Evolutionary conservation across 1,140 invertebrate species (phyloP), one percentile per base, ranked within the genome.

Genomic region (Papilio machaon): DNA sequence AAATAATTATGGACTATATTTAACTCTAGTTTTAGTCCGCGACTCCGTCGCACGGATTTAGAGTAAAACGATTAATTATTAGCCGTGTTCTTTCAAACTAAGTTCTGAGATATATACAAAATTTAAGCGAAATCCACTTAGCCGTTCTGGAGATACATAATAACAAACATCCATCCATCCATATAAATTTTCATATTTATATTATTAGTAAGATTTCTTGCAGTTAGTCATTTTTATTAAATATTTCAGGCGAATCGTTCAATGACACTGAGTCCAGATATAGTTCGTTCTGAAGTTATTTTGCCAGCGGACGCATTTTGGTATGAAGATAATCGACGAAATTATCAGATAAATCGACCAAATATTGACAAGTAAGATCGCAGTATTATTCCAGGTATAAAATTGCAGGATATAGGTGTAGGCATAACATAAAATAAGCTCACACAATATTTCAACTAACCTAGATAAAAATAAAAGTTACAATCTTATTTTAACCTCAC

Each of bases 251-350:
- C 90, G 1, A 93, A 94, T 86, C 87, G 93, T 43, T 91, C 92
- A 17, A 92, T 91, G 85, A 86, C 79, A 47, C 83, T 92, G 15
- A 83, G 80, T 17, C 80, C 88, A 30, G 70, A 85, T 38, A 81
- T 85, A 70, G 80, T 47, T 13, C 86, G 86, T 2, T 79, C 82
- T 0, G 86, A 85, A 67, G 83, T 88, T 23, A 85, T 83, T 8
- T 91, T 95, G 91, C 81, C 87, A 47, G 86, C 88, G 7, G 94
- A 95, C 79, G 91, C 93, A 0, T 94, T 94, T 74, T 95, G 95
- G 95, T 94, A 94, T 73, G 95, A 95, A 88, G 95, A 95, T 81
- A 95, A 91, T 77, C 84, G 95, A 64, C 81, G 94, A 46, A 84
- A 89, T 35, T 95, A 95, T 84, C 91, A 93, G 80, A 89, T 94